These are phyloP conservation scores for Crepidodera aurea DNA, from an alignment of 2,888 invertebrate genomes.

Conservation along the genomic window DNA sequence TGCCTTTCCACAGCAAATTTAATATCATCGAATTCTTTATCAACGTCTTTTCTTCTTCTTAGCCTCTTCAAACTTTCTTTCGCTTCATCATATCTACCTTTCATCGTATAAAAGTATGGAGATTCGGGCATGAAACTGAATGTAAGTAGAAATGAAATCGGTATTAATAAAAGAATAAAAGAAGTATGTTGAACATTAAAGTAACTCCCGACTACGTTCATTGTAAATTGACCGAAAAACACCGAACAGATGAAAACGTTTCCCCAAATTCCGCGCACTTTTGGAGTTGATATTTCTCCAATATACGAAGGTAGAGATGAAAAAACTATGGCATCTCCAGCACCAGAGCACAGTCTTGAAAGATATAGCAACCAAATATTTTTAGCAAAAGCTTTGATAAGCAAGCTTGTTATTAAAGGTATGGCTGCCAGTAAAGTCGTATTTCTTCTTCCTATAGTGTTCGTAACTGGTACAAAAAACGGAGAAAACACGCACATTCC, in stretches of 20 bases:
- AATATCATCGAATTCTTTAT: conserved; percentile 45
- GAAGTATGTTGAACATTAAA: conserved; percentile 64
- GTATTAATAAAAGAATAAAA: conserved; percentile 66
- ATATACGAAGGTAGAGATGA: conserved; percentile 44
- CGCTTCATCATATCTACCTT: conserved; percentile 44
- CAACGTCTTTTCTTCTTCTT: conserved; percentile 44
- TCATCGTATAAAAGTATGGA: conserved; percentile 50
- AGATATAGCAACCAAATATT: conserved; percentile 44
- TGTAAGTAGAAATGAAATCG: conserved; percentile 65
- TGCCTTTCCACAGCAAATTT: conserved; percentile 49
- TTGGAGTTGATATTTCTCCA: conserved; percentile 44
- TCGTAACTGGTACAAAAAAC: conserved; percentile 34
- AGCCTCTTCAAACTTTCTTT: conserved; percentile 44
- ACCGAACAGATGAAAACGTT: conserved; percentile 45
- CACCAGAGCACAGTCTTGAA: conserved; percentile 45
- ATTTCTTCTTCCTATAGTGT: conserved; percentile 51
- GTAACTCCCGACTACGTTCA: conserved; percentile 64
- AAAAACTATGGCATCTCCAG: conserved; percentile 43
- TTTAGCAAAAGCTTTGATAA: conserved; percentile 9
- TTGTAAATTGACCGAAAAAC: conserved; percentile 49
- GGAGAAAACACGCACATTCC: conserved; percentile 38
- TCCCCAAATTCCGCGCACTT: conserved; percentile 44
- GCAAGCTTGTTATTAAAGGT: conserved; percentile 29
- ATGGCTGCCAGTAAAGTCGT: conserved; percentile 47
- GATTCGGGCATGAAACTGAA: conserved; percentile 70